Percentiles rank a stretch among this genome's conserved stretches.
These are phyloP conservation scores for Clitarchus hookeri DNA, from an alignment of 2,888 invertebrate species.

Conservation along the genomic window DNA sequence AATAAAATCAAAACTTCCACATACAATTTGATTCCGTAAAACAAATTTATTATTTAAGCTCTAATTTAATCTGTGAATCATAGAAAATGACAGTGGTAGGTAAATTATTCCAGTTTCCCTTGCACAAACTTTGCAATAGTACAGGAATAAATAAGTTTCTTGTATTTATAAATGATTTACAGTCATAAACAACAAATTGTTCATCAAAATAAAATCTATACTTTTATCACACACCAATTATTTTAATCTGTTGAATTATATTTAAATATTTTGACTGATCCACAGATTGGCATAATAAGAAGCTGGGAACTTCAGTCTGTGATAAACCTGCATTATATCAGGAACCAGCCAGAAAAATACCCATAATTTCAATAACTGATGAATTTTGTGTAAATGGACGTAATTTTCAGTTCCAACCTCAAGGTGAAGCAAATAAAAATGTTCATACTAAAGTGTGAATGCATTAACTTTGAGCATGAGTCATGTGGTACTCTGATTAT, in stretches of 20 bases:
- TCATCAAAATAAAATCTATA: neutral
- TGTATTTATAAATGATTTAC: neutral
- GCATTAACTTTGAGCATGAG: neutral
- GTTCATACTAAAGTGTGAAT: slow-evolving; percentile 14
- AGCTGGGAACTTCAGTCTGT: neutral
- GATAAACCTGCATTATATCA: neutral
- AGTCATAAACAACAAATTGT: slow-evolving; percentile 1
- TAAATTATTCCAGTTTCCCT: neutral
- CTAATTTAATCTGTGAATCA: neutral
- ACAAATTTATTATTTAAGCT: neutral
- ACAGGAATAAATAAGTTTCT: neutral
- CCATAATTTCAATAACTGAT: neutral
- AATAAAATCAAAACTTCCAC: neutral
- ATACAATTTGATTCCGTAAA: neutral
- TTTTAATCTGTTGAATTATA: neutral
- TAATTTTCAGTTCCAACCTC: slow-evolving; percentile 7
- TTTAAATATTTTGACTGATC: neutral
- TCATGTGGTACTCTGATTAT: neutral
- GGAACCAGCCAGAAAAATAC: slow-evolving; percentile 1
- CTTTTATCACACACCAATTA: neutral
- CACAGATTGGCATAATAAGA: neutral
- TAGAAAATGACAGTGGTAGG: neutral
- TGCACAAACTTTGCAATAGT: neutral
- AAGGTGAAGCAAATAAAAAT: neutral
- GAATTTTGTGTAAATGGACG: slow-evolving; percentile 7